A percentile compares a stretch with the other conserved stretches of the same genome.
Conservation (phyloP, 2,888 invertebrate genomes). For the Teinopalpus imperialis region DNA sequence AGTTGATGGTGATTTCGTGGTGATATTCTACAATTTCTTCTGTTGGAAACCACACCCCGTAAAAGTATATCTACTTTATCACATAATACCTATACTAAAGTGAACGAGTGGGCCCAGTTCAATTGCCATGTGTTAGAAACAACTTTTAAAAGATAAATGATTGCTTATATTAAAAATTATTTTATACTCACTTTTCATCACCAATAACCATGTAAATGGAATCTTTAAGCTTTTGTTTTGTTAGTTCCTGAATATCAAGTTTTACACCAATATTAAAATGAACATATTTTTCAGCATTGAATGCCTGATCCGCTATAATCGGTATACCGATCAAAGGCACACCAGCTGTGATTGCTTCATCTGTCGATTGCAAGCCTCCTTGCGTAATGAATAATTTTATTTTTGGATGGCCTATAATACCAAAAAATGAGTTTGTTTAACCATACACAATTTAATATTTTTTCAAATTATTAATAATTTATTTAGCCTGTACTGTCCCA, state of each 20-base stretch:
- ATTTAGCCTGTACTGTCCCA: no score
- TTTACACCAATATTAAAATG: conserved; percentile 12
- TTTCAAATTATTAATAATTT: no score
- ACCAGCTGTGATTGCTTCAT: conserved; percentile 18
- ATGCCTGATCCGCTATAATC: conserved; percentile 3
- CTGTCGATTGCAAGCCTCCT: conserved; percentile 17
- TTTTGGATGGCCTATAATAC: conserved; percentile 14
- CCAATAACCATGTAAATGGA: conserved; percentile 1
- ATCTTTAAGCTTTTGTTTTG: background rate
- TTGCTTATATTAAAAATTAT: background rate
- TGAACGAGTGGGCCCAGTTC: no score
- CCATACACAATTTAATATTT: no score
- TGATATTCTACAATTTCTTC: no score
- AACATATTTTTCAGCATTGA: conserved; percentile 10
- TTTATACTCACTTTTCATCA: conserved; percentile 5
- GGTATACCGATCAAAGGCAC: conserved; percentile 15
- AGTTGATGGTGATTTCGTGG: no score
- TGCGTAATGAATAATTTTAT: conserved; percentile 21
- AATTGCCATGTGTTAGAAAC: no score
- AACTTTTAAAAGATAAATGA: no score
- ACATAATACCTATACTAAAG: no score
- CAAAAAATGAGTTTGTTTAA: background rate
- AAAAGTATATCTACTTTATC: no score
- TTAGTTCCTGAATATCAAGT: background rate
- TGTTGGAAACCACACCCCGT: no score